Conservation (phyloP, 2,113 vertebrate genomes). For the Cnemophilus loriae region DNA sequence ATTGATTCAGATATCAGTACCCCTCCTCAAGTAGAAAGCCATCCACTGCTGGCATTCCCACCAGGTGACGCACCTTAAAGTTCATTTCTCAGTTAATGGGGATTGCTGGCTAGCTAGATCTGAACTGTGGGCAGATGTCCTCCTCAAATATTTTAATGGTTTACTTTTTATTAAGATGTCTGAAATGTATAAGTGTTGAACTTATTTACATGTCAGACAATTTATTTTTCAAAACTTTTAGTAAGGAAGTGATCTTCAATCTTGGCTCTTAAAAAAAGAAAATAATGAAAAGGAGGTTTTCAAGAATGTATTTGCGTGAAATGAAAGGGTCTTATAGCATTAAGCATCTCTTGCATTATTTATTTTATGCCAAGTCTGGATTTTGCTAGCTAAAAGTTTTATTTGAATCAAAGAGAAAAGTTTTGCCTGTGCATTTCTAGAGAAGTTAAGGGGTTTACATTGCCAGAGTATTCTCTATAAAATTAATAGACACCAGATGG, state of each 20-base stretch:
- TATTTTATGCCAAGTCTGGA: not conserved
- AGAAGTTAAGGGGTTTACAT: not conserved
- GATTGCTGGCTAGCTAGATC: not conserved
- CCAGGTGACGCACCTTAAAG: not conserved
- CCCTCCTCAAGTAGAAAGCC: not conserved
- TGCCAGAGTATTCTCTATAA: not conserved
- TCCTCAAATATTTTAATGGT: not conserved
- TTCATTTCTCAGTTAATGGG: not conserved
- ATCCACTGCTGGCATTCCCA: not conserved
- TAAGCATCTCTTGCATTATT: not conserved
- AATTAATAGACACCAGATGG: not conserved
- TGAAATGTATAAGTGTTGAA: not conserved
- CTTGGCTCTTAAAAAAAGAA: not conserved
- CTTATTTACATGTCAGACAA: not conserved
- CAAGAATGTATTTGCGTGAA: not conserved
- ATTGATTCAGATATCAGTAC: not conserved
- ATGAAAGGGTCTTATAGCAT: not conserved
- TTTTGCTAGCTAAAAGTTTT: not conserved
- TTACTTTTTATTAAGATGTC: not conserved
- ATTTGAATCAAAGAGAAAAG: not conserved
- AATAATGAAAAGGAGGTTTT: not conserved
- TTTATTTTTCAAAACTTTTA: not conserved
- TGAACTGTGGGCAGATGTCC: not conserved
- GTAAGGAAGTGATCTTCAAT: not conserved
- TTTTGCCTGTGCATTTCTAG: not conserved